These are phyloP conservation scores for Melanotaenia boesemani DNA, from an alignment of 2,797 vertebrate species.

Conservation along the genomic window DNA sequence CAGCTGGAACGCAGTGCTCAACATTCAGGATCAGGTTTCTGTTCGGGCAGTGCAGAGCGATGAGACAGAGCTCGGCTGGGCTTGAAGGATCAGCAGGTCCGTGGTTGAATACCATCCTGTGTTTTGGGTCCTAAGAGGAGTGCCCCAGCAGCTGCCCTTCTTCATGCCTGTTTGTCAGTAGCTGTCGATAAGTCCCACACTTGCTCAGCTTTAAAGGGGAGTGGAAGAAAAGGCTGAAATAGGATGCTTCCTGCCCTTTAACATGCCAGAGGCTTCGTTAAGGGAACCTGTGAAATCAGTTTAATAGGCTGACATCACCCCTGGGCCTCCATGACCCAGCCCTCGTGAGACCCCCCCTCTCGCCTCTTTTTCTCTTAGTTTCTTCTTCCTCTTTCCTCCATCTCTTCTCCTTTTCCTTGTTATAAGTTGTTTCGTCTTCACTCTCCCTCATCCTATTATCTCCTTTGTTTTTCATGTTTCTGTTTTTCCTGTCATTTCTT, in stretches of 20 bases:
- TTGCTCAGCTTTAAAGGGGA: constrained; percentile 67
- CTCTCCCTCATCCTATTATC: constrained; percentile 10
- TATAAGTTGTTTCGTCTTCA: constrained; percentile 37
- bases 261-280: constrained; percentile 85
- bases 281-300: constrained; percentile 87
- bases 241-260: constrained; percentile 87
- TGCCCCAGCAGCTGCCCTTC: constrained; percentile 81
- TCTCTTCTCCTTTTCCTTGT: constrained; percentile 26
- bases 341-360: constrained; percentile 68
- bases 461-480: background rate
- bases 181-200: constrained; percentile 80
- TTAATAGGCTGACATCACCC: constrained; percentile 87
- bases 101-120: constrained; percentile 75
- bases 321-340: constrained; percentile 78
- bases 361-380: constrained; percentile 34
- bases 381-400: constrained; percentile 42
- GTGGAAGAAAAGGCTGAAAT: constrained; percentile 77
- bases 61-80: constrained; percentile 39
- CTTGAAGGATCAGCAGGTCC: constrained; percentile 68
- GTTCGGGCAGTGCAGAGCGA: constrained; percentile 7
- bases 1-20: constrained; percentile 19
- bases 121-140: constrained; percentile 80
- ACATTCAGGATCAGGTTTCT: constrained; percentile 67
- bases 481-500: background rate
- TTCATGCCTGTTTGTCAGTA: constrained; percentile 84